Base-by-base conservation (phyloP, 23 tunicate species). In the Halocynthia roretzi region DNA sequence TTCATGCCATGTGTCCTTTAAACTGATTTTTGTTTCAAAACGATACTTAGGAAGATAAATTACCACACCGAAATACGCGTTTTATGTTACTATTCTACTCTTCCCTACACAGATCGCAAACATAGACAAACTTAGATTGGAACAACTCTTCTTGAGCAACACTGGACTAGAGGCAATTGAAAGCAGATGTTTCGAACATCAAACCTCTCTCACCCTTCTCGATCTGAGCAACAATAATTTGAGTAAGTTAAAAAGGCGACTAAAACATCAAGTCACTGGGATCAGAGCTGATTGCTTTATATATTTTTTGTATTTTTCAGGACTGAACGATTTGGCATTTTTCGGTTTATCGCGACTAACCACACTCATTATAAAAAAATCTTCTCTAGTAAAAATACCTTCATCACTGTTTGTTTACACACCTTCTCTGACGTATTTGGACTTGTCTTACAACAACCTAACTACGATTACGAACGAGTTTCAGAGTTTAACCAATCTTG, bases 191-290 rank as follows among this genome's bases (percentile, higher is more conserved):
- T 88, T 88, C 57, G 76, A 52, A 51, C 17, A 21, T 19, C 65
- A 76, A 62, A 14, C 62, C 52, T 52, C 11, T 7, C 52, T 88
- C 5, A 22, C 17, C 21, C 56, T 50, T n/a, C 72, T 88, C 44
- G 95, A 88, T 73, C 56, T 88, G 61, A 83, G 87, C 51, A 77
- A 62, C 56, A 88, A 88, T 63, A 6, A 60, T 15, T 77, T 88
- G 5, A 5, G 58, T 54, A 53, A 31, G 44, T 31, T 31, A 31
- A 31, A 31, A 31, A 31, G 44, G 4, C 44, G 4, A 31, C 44
- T 31, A 4, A 31, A 31, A 31, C 44, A 31, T 31, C 44, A 31
- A 31, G 44, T 31, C 44, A 31, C 44, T 31, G 4, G 44, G 44
- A 31, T 31, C 44, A 31, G n/a, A n/a, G 44, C 44, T 31, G 44